Conservation (phyloP, 1,140 invertebrate species). For the Lepidotrigona ventralis region DNA sequence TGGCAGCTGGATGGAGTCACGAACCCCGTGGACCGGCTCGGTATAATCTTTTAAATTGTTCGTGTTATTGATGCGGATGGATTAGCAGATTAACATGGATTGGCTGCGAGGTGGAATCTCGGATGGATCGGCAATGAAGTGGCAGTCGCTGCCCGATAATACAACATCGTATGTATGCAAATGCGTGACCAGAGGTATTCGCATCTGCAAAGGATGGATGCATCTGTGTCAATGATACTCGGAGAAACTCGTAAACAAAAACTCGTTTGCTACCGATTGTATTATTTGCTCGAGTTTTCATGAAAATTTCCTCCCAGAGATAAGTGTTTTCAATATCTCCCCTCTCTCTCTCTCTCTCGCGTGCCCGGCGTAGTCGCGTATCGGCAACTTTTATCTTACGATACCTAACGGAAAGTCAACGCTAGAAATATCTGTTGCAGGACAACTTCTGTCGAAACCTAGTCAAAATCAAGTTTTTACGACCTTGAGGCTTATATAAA, state of each 20-base stretch:
- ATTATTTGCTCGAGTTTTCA: neutral
- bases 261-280: neutral
- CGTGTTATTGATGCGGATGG: neutral
- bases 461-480: no score
- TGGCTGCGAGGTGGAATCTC: neutral
- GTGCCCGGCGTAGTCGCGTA: neutral
- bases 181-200: neutral
- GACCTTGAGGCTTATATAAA: no score
- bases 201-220: neutral
- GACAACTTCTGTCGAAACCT: no score
- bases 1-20: neutral
- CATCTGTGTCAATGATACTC: neutral
- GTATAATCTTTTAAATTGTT: neutral
- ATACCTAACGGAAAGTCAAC: neutral
- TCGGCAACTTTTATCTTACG: neutral
- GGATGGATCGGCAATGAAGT: neutral
- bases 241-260: neutral
- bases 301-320: neutral
- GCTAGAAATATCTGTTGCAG: no score
- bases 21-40: neutral
- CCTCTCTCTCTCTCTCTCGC: no score
- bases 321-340: conserved; percentile 5
- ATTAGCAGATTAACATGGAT: conserved; percentile 2
- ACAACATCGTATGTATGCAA: neutral
- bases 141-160: neutral